Percentiles rank a stretch among this genome's conserved stretches.
Evolutionary conservation across 2,797 vertebrate genomes (phyloP).

Genomic region (Podarcis lilfordi): DNA sequence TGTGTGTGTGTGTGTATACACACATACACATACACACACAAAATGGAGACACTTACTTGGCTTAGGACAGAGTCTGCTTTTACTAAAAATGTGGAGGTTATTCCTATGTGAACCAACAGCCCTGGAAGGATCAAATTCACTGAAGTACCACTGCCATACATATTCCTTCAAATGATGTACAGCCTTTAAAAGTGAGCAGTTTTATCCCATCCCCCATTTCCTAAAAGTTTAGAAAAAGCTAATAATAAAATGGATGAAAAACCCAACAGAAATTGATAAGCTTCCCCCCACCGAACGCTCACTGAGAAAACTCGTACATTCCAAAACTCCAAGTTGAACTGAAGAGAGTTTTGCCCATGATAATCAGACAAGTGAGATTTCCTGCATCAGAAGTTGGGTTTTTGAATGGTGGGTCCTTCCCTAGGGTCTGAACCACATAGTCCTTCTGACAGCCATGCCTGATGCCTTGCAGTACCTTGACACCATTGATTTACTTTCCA

Average conservation of each 20-base stretch:
- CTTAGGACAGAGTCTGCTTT: neutral
- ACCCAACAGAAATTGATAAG: neutral
- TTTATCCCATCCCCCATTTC: neutral
- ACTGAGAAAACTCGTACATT: neutral
- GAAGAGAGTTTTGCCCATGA: neutral
- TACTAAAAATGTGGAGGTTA: neutral
- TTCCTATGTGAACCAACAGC: neutral
- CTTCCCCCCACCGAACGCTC: neutral
- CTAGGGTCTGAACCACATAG: neutral
- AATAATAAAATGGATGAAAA: neutral
- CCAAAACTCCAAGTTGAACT: neutral
- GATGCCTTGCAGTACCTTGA: too few relatives aligned
- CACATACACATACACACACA: too few relatives aligned
- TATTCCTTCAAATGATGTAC: neutral
- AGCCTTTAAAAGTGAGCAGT: neutral
- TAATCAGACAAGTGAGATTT: neutral
- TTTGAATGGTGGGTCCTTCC: neutral
- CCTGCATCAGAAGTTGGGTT: neutral
- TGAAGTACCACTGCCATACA: neutral
- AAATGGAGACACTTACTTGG: neutral
- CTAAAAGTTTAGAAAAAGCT: neutral
- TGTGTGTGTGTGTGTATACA: too few relatives aligned
- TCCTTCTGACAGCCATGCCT: neutral
- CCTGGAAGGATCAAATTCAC: neutral
- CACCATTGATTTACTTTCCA: neutral